Evolutionary conservation across 2,888 invertebrate genomes (phyloP).

Genomic region (Polylopha cassiicola): DNA sequence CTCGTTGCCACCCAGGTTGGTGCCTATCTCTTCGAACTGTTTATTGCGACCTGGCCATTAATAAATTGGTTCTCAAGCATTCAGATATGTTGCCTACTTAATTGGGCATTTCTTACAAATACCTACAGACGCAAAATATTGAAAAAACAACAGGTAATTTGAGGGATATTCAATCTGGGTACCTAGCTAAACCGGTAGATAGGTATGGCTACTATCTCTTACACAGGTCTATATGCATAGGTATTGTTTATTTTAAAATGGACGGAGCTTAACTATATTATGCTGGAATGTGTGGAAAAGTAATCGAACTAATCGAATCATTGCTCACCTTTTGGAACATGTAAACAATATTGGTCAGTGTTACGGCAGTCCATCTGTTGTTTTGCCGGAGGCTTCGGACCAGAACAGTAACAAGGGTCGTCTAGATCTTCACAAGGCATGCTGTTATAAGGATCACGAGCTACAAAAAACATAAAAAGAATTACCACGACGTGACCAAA

Average conservation of each 20-base stretch:
- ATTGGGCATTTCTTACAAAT: too few relatives aligned
- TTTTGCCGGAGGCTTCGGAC: slow-evolving; percentile 45
- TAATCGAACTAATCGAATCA: too few relatives aligned
- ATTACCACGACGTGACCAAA: neutral
- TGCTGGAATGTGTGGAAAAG: too few relatives aligned
- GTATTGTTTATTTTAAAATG: too few relatives aligned
- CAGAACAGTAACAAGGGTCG: slow-evolving; percentile 62
- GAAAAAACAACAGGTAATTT: too few relatives aligned
- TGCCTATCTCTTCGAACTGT: slow-evolving; percentile 69
- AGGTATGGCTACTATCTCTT: too few relatives aligned
- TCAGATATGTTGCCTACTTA: too few relatives aligned
- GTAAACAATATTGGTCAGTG: slow-evolving; percentile 64
- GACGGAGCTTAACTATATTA: too few relatives aligned
- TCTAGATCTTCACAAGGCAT: slow-evolving; percentile 61
- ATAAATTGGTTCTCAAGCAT: slow-evolving; percentile 54
- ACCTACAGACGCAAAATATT: too few relatives aligned
- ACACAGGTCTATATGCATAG: too few relatives aligned
- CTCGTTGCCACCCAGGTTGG: slow-evolving; percentile 62
- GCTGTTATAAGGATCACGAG: slow-evolving; percentile 50
- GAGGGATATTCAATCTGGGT: too few relatives aligned
- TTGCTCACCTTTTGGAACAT: slow-evolving; percentile 66
- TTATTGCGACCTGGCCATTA: slow-evolving; percentile 70
- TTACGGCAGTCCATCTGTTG: slow-evolving; percentile 58
- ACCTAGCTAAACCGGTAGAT: too few relatives aligned
- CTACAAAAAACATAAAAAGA: slow-evolving; percentile 32